Evolutionary conservation across 2,113 vertebrate species (phyloP).

Genomic region (Eleginops maclovinus): DNA sequence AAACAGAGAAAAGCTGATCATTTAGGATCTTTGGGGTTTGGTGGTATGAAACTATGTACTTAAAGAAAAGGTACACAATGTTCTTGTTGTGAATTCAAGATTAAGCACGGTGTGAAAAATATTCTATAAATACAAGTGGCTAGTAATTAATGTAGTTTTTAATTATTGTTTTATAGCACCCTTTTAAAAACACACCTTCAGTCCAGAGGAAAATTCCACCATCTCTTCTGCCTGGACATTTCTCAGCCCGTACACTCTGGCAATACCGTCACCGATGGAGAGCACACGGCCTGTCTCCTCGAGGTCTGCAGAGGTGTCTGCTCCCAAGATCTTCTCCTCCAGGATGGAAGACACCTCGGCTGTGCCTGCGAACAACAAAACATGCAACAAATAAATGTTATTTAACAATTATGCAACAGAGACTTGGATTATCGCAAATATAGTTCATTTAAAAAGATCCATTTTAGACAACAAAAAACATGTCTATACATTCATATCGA

Average conservation of each 20-base stretch:
- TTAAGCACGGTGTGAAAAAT: neutral
- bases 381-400: too few species aligned
- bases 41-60: neutral
- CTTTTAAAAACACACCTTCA: conserved; percentile 88
- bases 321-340: conserved; percentile 95
- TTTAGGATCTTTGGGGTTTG: neutral
- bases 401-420: neutral
- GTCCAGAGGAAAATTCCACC: conserved; percentile 98
- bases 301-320: conserved; percentile 92
- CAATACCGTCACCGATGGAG: conserved; percentile 98
- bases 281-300: conserved; percentile 97
- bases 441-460: neutral
- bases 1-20: neutral
- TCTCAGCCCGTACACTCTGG: conserved; percentile 95
- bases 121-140: neutral
- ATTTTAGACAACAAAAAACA: neutral
- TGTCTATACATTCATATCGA: too few species aligned
- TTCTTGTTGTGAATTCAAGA: neutral
- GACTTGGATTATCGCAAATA: neutral
- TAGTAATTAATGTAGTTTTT: neutral
- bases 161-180: too few species aligned
- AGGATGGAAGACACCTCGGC: conserved; percentile 97
- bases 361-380: conserved; percentile 83
- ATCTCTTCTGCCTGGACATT: conserved; percentile 99
- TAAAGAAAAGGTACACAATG: neutral